phyloP scores from a whole-genome alignment of 2,797 vertebrate species.

The Carapus acus region DNA sequence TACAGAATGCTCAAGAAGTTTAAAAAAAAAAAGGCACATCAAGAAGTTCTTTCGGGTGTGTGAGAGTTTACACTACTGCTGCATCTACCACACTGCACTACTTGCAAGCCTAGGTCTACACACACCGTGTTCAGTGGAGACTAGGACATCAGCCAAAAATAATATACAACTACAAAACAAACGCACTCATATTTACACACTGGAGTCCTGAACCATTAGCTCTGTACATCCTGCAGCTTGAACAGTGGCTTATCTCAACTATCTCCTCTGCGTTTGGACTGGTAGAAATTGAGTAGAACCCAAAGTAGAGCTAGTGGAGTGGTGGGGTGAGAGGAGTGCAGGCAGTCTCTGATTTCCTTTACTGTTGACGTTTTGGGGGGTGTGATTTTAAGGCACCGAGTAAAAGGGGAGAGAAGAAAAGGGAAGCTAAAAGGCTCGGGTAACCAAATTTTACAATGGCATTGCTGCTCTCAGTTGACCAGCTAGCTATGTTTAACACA shows the following conservation, averaged over 20 bases:
- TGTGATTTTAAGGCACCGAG: constrained; percentile 40
- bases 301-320: not conserved
- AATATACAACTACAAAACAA: constrained; percentile 49
- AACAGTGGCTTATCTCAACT: constrained; percentile 5
- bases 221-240: constrained; percentile 16
- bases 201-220: constrained; percentile 26
- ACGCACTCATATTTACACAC: constrained; percentile 55
- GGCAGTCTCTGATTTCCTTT: not conserved
- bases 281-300: constrained; percentile 4
- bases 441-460: constrained; percentile 3
- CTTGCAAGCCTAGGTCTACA: constrained; percentile 45
- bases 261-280: constrained; percentile 24
- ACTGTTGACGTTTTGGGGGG: constrained; percentile 6
- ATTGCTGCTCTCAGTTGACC: constrained; percentile 20
- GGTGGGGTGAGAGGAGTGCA: constrained; percentile 6
- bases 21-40: constrained; percentile 67
- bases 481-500: constrained; percentile 31
- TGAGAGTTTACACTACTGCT: constrained; percentile 33
- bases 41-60: constrained; percentile 41
- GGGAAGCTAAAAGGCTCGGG: constrained; percentile 2
- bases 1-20: constrained; percentile 16
- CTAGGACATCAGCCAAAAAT: constrained; percentile 46
- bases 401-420: not conserved
- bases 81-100: constrained; percentile 47
- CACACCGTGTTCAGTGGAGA: constrained; percentile 51